phyloP scores from a whole-genome alignment of 2,888 invertebrate species.

The Limenitis arthemis region DNA sequence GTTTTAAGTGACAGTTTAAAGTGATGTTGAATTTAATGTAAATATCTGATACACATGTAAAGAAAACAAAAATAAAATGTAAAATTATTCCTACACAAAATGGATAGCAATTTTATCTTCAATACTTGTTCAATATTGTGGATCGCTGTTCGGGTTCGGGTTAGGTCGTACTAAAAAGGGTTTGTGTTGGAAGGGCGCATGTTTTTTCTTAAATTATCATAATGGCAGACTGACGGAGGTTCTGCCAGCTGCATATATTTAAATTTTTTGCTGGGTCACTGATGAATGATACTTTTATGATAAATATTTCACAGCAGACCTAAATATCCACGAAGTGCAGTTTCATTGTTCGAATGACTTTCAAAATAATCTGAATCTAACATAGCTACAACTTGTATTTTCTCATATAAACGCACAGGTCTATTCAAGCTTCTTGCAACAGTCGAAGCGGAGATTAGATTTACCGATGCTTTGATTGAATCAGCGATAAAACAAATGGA shows the following conservation, averaged over 20 bases:
- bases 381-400: too few species aligned
- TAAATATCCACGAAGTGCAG: not conserved
- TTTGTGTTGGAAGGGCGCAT: constrained; percentile 45
- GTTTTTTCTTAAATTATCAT: constrained; percentile 67
- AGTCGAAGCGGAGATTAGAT: constrained; percentile 43
- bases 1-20: constrained; percentile 20
- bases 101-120: constrained; percentile 19
- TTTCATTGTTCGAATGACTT: not conserved
- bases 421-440: constrained; percentile 5
- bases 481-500: constrained; percentile 64
- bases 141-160: constrained; percentile 45
- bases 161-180: constrained; percentile 47
- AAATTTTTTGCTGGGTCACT: constrained; percentile 45
- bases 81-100: not conserved
- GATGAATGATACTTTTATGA: constrained; percentile 35
- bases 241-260: constrained; percentile 56
- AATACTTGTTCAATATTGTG: constrained; percentile 53
- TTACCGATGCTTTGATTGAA: constrained; percentile 54
- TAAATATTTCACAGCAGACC: not conserved
- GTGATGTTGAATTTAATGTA: constrained; percentile 6
- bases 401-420: too few species aligned
- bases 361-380: too few species aligned
- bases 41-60: not conserved
- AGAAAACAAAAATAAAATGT: not conserved
- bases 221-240: constrained; percentile 55